phyloP scores from a whole-genome alignment of 2,797 vertebrate species.

The Holocentrus rufus region DNA sequence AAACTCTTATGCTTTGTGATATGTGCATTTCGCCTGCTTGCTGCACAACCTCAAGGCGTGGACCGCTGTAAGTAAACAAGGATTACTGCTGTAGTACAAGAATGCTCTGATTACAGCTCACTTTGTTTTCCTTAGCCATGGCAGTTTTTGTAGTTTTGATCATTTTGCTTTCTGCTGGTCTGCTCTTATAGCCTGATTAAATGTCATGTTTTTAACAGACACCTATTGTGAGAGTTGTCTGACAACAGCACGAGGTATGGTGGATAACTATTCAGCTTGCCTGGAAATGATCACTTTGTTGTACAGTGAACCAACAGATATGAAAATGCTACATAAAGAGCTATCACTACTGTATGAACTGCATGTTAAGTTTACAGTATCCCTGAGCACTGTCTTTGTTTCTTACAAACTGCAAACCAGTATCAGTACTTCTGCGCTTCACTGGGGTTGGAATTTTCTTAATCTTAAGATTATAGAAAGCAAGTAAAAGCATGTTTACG shows the following conservation, averaged over 20 bases:
- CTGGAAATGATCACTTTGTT: not conserved
- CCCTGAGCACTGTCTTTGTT: too few relatives aligned
- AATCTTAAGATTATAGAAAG: not conserved
- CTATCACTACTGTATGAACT: not conserved
- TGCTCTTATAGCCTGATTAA: not conserved
- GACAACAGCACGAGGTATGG: conserved; percentile 68
- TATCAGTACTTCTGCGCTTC: too few relatives aligned
- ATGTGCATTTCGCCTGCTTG: conserved; percentile 41
- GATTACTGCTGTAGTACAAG: not conserved
- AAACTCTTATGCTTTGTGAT: conserved; percentile 48
- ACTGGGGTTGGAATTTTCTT: too few relatives aligned
- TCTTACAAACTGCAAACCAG: too few relatives aligned
- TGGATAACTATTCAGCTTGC: conserved; percentile 11
- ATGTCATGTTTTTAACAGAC: conserved; percentile 60
- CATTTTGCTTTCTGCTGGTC: not conserved
- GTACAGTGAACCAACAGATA: not conserved
- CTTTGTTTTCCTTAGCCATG: not conserved
- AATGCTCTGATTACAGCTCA: not conserved
- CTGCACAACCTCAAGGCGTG: conserved; percentile 45
- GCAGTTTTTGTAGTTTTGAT: conserved; percentile 10
- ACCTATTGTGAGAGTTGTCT: conserved; percentile 78
- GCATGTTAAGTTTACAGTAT: too few relatives aligned
- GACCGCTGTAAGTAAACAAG: conserved; percentile 69
- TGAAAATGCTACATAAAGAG: not conserved
- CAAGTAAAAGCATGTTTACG: conserved; percentile 12